Evolutionary conservation across 2,113 vertebrate genomes (phyloP).

Genomic region (Nibea albiflora): DNA sequence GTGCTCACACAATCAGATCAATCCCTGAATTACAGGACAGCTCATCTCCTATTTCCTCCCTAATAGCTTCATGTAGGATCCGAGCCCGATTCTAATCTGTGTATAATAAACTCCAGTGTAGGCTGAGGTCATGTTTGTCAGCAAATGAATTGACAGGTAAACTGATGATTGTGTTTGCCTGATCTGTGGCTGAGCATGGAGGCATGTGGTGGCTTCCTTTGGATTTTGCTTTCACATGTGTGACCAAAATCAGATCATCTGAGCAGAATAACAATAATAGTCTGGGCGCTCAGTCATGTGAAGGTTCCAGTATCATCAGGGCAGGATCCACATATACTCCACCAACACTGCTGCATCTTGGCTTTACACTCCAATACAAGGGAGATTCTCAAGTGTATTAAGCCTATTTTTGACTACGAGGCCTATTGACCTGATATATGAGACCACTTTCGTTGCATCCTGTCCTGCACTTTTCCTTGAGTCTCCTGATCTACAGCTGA

Average conservation of each 20-base stretch:
- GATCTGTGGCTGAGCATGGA: background rate
- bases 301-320: no score
- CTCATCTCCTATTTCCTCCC: conserved; percentile 53
- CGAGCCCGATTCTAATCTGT: conserved; percentile 13
- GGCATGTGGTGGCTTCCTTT: background rate
- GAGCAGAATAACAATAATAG: background rate
- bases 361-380: background rate
- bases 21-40: conserved; percentile 41
- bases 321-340: no score
- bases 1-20: conserved; percentile 30
- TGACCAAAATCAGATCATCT: background rate
- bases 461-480: background rate
- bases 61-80: conserved; percentile 29
- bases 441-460: background rate
- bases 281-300: no score
- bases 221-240: background rate
- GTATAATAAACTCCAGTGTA: background rate
- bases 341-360: background rate
- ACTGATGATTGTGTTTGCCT: background rate
- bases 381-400: background rate
- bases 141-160: background rate
- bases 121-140: background rate
- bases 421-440: conserved; percentile 20
- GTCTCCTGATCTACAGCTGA: background rate
- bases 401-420: conserved; percentile 7